These are phyloP conservation scores for Rhamphomyia laevipes DNA, from an alignment of 2,888 invertebrate species.

Conservation along the genomic window DNA sequence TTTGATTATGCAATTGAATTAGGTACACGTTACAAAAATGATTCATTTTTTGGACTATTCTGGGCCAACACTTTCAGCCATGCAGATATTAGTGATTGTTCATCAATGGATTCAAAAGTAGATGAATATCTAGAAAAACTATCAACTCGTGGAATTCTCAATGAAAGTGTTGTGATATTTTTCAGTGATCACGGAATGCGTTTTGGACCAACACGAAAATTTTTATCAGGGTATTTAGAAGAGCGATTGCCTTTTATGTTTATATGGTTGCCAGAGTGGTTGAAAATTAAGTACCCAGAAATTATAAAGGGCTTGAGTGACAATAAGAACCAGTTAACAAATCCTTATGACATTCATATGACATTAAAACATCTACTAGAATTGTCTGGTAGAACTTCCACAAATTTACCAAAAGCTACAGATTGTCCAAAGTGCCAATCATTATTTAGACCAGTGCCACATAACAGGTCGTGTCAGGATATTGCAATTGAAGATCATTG, in stretches of 20 bases:
- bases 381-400: constrained; percentile 38
- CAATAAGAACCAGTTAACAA: constrained; percentile 56
- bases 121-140: constrained; percentile 47
- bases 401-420: constrained; percentile 30
- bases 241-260: constrained; percentile 65
- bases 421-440: constrained; percentile 57
- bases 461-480: constrained; percentile 54
- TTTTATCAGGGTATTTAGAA: constrained; percentile 62
- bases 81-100: constrained; percentile 52
- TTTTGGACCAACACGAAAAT: constrained; percentile 57
- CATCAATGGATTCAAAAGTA: constrained; percentile 52
- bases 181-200: constrained; percentile 71
- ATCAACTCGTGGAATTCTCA: constrained; percentile 45
- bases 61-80: constrained; percentile 72
- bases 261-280: constrained; percentile 52
- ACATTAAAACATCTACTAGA: constrained; percentile 53
- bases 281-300: constrained; percentile 43
- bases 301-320: constrained; percentile 44
- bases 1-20: constrained; percentile 58
- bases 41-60: constrained; percentile 61
- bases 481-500: constrained; percentile 58
- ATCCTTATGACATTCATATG: constrained; percentile 64
- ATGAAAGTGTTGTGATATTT: constrained; percentile 56
- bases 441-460: constrained; percentile 46
- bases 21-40: constrained; percentile 46